Evolutionary conservation across 2,797 vertebrate genomes (phyloP), one percentile per base, ranked within the genome.

Genomic region (Pangasius larnaudii): DNA sequence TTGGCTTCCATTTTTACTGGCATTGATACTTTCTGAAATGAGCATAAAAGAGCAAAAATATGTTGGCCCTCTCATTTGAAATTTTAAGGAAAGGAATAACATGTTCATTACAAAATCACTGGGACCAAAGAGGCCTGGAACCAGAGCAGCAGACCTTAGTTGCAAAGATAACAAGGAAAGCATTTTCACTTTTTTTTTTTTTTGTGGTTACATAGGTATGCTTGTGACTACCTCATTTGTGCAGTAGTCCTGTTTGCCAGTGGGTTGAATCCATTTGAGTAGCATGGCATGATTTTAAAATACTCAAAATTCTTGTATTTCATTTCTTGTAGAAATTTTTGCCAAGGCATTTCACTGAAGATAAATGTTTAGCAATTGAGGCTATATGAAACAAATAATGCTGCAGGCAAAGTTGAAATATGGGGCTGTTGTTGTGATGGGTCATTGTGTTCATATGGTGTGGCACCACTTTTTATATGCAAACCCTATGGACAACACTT

Each of bases 1-100:
- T 84, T 84, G 82, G 82, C 65, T 71, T 53, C n/a, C 6, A 69
- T 69, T 84, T 84, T 56, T 53, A 51, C 65, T 84, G 82, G 82
- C 63, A 84, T 36, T 36, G 58, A 53, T 53, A 16, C 46, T 53
- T 84, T 9, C 19, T 27, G n/a, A 71, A 56, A 69, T 36, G 46
- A 24, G 82, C 65, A 36, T 36, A 56, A 84, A 71, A 71, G 63
- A 84, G 63, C 82, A 69, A 69, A 36, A 51, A 53, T 14, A 7
- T 67, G 49, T 69, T 71, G 82, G 63, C 82, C 46, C 2, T 71
- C 11, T 8, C 19, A 53, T 36, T 19, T 53, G 63, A 10, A 10
- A 84, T 71, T 53, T 10, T 69, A 22, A 16, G 18, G 63, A 84
- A 84, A 69, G 46, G 7, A 53, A 36, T 36, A 36, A 11, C 18